phyloP scores from a whole-genome alignment of 1,140 invertebrate genomes.

The Hylyphantes graminicola region DNA sequence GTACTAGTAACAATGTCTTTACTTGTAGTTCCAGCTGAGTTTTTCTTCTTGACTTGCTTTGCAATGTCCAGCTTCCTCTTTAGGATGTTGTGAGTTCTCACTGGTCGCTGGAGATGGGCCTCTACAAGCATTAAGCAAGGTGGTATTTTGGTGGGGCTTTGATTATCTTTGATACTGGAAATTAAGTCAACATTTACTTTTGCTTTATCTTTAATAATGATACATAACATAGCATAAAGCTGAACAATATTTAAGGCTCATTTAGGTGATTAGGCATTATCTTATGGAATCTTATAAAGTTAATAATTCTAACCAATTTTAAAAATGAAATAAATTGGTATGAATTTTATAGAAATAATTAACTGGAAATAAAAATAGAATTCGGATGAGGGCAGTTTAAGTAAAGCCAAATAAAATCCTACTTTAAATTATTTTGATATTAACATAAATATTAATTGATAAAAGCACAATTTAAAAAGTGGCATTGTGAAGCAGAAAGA shows the following conservation, averaged over 20 bases:
- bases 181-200: neutral
- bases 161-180: neutral
- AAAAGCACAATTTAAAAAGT: neutral
- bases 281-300: too few relatives aligned
- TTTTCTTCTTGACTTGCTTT: conserved; percentile 61
- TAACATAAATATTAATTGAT: too few relatives aligned
- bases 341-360: too few relatives aligned
- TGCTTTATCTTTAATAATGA: neutral
- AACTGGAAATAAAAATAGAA: neutral
- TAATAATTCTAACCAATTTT: too few relatives aligned
- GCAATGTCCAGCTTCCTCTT: conserved; percentile 75
- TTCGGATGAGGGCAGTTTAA: neutral
- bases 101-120: conserved; percentile 84
- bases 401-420: too few relatives aligned
- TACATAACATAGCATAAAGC: neutral
- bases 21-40: neutral
- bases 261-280: too few relatives aligned
- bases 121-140: conserved; percentile 80
- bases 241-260: neutral
- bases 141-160: conserved; percentile 69
- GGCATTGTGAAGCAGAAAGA: neutral
- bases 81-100: conserved; percentile 86
- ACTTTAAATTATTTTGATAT: too few relatives aligned
- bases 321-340: too few relatives aligned
- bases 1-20: neutral